Evolutionary conservation across 2,113 vertebrate species (phyloP).

Genomic region (Rallus limicola): DNA sequence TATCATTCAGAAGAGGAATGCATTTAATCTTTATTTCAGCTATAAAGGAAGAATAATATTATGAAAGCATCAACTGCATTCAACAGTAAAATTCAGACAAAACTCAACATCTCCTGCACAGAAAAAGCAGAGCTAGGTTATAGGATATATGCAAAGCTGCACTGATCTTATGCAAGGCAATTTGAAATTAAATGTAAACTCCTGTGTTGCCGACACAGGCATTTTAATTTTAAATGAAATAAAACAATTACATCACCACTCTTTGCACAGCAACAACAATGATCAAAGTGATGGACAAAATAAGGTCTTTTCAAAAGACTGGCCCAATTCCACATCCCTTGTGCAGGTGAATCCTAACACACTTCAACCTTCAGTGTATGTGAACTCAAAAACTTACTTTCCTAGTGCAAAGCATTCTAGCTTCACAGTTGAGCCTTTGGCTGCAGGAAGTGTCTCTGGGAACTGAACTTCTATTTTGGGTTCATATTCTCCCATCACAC

Average conservation of each 20-base stretch:
- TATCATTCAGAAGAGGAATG: background rate
- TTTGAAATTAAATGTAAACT: background rate
- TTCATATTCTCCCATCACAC: conserved; percentile 97
- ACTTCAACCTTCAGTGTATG: background rate
- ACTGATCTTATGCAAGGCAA: background rate
- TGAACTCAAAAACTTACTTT: conserved; percentile 85
- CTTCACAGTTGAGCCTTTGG: conserved; percentile 89
- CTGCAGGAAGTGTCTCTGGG: conserved; percentile 88
- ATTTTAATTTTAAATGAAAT: background rate
- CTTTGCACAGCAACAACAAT: background rate
- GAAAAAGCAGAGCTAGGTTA: background rate
- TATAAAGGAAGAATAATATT: background rate
- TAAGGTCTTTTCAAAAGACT: background rate
- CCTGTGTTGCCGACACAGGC: background rate
- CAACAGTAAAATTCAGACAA: background rate
- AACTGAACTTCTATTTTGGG: conserved; percentile 99
- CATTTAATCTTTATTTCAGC: conserved; percentile 1
- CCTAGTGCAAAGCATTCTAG: conserved; percentile 95
- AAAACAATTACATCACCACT: background rate
- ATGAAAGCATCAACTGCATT: background rate
- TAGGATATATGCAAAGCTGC: background rate
- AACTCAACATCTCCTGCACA: background rate
- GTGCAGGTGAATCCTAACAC: background rate
- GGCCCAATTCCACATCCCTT: background rate
- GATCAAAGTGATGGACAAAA: background rate